Evolutionary conservation across 2,113 vertebrate species (phyloP).

Genomic region (Paramormyrops kingsleyae): DNA sequence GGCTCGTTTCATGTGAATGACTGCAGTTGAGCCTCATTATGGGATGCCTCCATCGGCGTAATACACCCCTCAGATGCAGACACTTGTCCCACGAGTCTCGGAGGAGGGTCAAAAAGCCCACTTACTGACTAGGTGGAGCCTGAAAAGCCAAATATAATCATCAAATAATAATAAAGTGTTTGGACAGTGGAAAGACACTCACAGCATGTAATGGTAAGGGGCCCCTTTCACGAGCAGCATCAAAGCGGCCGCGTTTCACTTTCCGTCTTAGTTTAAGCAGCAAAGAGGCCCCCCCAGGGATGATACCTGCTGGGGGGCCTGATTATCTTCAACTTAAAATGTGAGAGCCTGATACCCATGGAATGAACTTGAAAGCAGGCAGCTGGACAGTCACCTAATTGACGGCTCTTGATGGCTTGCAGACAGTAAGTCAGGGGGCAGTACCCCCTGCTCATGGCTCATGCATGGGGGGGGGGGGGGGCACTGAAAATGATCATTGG

Average conservation of each 20-base stretch:
- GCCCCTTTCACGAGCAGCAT: neutral
- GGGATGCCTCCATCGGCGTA: slow-evolving; percentile 35
- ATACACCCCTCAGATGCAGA: neutral
- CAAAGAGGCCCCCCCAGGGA: neutral
- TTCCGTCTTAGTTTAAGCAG: neutral
- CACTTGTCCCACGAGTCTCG: neutral
- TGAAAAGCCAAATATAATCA: neutral
- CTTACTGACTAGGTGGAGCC: neutral
- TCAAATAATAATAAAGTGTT: neutral
- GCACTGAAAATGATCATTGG: slow-evolving; percentile 25
- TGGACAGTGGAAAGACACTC: neutral
- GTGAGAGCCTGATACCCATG: neutral
- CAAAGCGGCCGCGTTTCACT: neutral
- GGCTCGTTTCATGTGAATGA: slow-evolving; percentile 44
- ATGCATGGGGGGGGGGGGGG: neutral
- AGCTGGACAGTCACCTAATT: neutral
- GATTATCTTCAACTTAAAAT: neutral
- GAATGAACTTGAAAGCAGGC: neutral
- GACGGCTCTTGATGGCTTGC: neutral
- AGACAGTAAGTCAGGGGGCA: neutral
- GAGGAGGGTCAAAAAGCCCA: neutral
- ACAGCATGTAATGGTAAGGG: neutral
- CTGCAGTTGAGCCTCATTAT: slow-evolving; percentile 48
- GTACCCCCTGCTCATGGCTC: slow-evolving; percentile 5
- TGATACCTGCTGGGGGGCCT: neutral